Conservation (phyloP, 2,797 vertebrate species). For the Sandelia bainsii region DNA sequence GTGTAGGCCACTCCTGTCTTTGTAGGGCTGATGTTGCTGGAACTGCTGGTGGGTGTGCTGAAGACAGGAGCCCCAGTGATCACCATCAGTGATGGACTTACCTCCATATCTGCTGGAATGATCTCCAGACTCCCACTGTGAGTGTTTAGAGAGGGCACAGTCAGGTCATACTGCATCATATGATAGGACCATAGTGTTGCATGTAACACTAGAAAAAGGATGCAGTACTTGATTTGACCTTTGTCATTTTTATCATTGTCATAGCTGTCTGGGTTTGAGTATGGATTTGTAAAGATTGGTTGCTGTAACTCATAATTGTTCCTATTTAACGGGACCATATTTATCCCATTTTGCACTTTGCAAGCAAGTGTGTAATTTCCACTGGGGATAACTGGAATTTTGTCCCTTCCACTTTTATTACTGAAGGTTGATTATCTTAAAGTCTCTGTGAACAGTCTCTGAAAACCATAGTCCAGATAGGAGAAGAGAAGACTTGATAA, state of each 20-base stretch:
- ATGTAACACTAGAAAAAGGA: not conserved
- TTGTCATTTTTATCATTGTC: not conserved
- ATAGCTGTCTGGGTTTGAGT: too few species aligned
- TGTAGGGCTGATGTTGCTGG: conserved; percentile 87
- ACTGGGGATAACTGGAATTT: too few species aligned
- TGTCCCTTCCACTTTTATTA: too few species aligned
- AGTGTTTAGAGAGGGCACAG: conserved; percentile 20
- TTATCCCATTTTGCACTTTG: too few species aligned
- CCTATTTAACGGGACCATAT: too few species aligned
- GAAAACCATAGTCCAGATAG: too few species aligned
- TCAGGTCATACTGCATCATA: not conserved
- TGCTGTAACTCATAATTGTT: too few species aligned
- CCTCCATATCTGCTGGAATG: conserved; percentile 89
- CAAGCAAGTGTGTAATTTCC: too few species aligned
- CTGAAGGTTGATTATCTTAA: too few species aligned
- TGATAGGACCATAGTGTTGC: not conserved
- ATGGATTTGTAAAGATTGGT: too few species aligned
- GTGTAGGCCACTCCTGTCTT: conserved; percentile 91
- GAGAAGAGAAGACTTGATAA: not conserved
- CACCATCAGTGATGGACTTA: conserved; percentile 87
- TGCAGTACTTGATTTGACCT: not conserved
- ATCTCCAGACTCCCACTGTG: conserved; percentile 90
- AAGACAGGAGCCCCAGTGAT: conserved; percentile 76
- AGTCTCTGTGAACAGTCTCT: too few species aligned
- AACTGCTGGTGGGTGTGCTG: conserved; percentile 86